These are phyloP conservation scores for Chironomus riparius DNA, from an alignment of 2,888 invertebrate species.

Conservation along the genomic window DNA sequence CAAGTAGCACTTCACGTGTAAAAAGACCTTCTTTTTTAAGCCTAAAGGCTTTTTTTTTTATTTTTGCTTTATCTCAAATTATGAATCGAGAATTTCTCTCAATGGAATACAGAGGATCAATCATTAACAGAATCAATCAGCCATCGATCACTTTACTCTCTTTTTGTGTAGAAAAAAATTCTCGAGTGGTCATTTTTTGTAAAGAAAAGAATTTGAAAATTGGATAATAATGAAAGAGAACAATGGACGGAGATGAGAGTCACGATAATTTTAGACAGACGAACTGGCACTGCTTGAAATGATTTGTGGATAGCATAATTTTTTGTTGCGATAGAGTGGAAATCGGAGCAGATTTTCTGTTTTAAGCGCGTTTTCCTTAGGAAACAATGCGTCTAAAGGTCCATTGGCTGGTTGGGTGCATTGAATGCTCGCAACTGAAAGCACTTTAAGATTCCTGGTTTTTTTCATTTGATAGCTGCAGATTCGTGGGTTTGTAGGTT, in stretches of 20 bases:
- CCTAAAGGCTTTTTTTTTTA: not conserved
- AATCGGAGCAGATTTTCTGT: too few species aligned
- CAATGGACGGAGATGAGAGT: not conserved
- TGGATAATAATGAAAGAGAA: slow-evolving; percentile 6
- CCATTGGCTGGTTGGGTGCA: too few species aligned
- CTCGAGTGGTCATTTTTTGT: slow-evolving; percentile 22
- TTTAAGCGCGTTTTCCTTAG: too few species aligned
- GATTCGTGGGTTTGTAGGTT: too few species aligned
- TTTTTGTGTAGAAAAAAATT: not conserved
- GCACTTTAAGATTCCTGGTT: too few species aligned
- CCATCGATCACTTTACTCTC: slow-evolving; percentile 1
- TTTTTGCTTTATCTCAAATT: not conserved
- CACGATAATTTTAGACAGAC: too few species aligned
- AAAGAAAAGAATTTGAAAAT: slow-evolving; percentile 1
- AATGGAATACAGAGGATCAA: slow-evolving; percentile 9
- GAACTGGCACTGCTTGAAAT: too few species aligned
- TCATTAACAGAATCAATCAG: slow-evolving; percentile 16
- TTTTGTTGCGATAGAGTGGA: too few species aligned
- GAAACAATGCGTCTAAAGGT: too few species aligned
- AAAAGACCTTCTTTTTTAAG: not conserved
- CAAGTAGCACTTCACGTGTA: slow-evolving; percentile 23
- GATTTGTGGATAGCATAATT: too few species aligned
- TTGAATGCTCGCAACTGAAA: too few species aligned
- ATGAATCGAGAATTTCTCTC: not conserved
- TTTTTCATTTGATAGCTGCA: too few species aligned